Percentiles rank a stretch among this genome's conserved stretches.
These are phyloP conservation scores for Oceanodroma leucorhoa DNA, from an alignment of 2,797 vertebrate genomes.

Conservation along the genomic window DNA sequence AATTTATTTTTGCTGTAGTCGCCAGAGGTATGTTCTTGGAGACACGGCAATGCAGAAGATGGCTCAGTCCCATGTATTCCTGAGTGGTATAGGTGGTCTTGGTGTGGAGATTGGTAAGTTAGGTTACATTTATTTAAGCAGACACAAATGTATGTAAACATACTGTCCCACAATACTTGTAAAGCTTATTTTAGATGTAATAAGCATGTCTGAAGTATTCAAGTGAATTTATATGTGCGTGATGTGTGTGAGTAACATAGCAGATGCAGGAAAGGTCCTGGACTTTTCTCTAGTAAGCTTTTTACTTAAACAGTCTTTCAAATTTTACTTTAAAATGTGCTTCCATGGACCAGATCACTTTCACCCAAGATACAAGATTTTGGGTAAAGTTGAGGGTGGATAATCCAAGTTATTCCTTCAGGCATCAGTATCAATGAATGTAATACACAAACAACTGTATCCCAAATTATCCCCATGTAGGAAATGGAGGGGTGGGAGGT, in stretches of 20 bases:
- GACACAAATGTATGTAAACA: not conserved
- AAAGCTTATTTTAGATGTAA: not conserved
- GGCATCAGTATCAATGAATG: not conserved
- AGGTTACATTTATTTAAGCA: not conserved
- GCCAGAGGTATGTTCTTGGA: constrained; percentile 97
- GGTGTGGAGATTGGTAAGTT: constrained; percentile 93
- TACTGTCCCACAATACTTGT: not conserved
- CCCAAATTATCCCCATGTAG: accelerated
- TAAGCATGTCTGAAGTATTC: not conserved
- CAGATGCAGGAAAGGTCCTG: not conserved
- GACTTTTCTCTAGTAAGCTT: not conserved
- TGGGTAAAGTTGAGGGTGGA: not conserved
- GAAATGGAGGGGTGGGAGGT: not conserved
- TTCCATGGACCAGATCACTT: not conserved
- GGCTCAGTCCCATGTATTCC: constrained; percentile 93
- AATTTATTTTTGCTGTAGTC: constrained; percentile 74
- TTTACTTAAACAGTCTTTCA: not conserved
- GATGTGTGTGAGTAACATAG: not conserved
- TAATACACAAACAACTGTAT: not conserved
- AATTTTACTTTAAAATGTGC: not conserved
- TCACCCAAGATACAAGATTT: too few species aligned
- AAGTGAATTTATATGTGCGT: not conserved
- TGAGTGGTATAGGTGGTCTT: constrained; percentile 92
- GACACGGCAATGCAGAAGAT: constrained; percentile 98
- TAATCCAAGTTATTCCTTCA: not conserved